phyloP scores from a whole-genome alignment of 2,113 vertebrate genomes.

The Pampusana beccarii region DNA sequence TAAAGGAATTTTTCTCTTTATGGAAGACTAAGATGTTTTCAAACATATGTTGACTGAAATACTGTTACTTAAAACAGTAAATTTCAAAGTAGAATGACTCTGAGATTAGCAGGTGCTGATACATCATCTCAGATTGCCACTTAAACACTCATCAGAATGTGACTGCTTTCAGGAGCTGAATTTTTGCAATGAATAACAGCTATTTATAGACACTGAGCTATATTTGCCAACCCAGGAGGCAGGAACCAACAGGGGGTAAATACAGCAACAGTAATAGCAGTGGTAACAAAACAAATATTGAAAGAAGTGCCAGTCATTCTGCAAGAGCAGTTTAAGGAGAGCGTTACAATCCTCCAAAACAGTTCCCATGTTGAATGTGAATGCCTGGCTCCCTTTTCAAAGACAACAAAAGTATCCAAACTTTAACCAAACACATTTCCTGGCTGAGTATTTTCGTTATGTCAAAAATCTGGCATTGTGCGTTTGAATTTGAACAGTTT shows the following conservation, averaged over 20 bases:
- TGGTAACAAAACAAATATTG: not conserved
- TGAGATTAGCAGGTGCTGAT: not conserved
- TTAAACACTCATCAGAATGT: not conserved
- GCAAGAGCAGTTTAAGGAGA: not conserved
- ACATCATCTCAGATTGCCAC: not conserved
- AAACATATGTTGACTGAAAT: not conserved
- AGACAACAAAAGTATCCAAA: not conserved
- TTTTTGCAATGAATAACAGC: not conserved
- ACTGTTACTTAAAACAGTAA: not conserved
- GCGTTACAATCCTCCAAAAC: not conserved
- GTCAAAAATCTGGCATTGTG: not conserved
- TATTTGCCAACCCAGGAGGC: not conserved
- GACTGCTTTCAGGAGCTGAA: not conserved
- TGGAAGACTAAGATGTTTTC: not conserved
- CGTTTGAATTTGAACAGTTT: not conserved
- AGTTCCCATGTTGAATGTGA: rapidly evolving
- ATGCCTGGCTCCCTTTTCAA: rapidly evolving
- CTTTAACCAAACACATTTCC: not conserved
- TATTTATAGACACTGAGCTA: not conserved
- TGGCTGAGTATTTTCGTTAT: not conserved
- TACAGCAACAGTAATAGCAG: not conserved
- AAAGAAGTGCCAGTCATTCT: not conserved
- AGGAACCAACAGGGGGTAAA: not conserved
- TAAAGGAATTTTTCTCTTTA: not conserved
- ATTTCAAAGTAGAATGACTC: not conserved